Conservation (phyloP, 2,797 vertebrate species). For the Thripadectes ignobilis region DNA sequence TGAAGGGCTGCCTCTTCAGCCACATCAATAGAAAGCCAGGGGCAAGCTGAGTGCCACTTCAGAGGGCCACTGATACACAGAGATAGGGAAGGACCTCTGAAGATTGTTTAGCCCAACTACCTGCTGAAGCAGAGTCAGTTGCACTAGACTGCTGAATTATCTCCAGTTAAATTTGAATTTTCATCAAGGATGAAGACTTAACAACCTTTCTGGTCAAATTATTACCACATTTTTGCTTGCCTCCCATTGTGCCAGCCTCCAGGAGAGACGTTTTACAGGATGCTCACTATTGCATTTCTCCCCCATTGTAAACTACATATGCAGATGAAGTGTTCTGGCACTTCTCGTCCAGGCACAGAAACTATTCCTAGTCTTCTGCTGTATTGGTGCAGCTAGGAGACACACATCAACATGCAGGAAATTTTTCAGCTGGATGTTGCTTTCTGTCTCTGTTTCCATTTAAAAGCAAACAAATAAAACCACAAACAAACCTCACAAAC, state of each 20-base stretch:
- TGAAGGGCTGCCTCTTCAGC: neutral
- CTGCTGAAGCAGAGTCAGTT: neutral
- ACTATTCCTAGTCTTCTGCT: neutral
- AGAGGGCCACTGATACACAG: neutral
- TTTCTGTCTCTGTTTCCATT: neutral
- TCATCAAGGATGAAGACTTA: neutral
- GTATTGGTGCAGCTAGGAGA: neutral
- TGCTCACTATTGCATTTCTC: neutral
- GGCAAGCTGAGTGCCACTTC: neutral
- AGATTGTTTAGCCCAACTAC: neutral
- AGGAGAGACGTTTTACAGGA: neutral
- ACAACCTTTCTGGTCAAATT: neutral
- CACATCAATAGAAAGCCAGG: neutral
- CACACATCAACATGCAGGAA: neutral
- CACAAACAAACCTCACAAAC: neutral
- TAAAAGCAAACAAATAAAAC: neutral
- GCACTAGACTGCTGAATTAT: neutral
- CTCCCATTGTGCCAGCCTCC: rapidly evolving
- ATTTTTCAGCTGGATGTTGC: neutral
- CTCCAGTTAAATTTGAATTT: neutral
- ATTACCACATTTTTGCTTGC: neutral
- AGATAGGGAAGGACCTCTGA: neutral
- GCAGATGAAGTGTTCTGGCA: neutral
- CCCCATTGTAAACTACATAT: neutral
- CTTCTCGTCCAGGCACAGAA: neutral